phyloP scores from a whole-genome alignment of 2,113 vertebrate species.

The Petromus typicus region DNA sequence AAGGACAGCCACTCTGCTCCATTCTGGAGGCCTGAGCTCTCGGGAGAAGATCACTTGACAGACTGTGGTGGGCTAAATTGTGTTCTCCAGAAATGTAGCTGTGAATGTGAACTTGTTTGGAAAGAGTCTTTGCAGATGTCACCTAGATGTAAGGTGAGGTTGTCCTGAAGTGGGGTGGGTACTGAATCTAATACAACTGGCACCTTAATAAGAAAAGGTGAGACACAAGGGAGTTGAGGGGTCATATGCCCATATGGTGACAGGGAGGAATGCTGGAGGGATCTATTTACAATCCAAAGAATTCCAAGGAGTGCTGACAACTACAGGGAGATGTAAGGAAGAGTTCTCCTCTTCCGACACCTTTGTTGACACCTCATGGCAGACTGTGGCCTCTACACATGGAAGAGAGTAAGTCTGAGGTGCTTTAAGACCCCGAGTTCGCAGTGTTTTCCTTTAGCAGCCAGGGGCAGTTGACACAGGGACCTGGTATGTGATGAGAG shows the following conservation, averaged over 20 bases:
- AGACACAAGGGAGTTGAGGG: neutral
- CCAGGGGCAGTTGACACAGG: neutral
- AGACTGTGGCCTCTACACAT: neutral
- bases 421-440: neutral
- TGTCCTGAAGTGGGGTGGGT: neutral
- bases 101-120: neutral
- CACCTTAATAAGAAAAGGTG: neutral
- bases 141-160: neutral
- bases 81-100: neutral
- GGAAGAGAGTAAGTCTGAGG: neutral
- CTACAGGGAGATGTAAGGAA: neutral
- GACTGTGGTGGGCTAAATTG: neutral
- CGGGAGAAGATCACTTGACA: neutral
- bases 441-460: neutral
- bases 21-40: neutral
- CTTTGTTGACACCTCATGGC: no score
- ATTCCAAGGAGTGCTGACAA: no score
- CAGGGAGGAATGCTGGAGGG: neutral
- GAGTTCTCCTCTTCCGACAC: fast-evolving
- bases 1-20: neutral
- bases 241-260: neutral
- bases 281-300: neutral
- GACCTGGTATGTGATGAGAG: neutral
- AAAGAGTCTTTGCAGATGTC: neutral
- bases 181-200: neutral